These are phyloP conservation scores for Calliphora vicina DNA, from an alignment of 1,140 invertebrate species.

Conservation along the genomic window DNA sequence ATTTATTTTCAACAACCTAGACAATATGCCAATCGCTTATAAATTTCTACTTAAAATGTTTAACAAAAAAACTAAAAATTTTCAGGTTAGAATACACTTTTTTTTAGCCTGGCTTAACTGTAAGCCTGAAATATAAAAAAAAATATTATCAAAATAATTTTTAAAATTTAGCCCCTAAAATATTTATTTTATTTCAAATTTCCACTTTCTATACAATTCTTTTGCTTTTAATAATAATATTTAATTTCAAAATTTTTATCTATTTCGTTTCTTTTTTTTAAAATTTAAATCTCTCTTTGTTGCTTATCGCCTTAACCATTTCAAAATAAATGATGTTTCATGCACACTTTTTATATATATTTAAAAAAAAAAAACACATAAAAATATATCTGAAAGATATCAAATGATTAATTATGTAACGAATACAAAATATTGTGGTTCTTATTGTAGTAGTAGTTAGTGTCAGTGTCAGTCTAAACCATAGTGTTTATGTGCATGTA, in stretches of 20 bases:
- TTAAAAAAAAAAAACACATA: not conserved
- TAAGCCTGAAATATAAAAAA: too few relatives aligned
- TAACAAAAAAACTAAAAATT: too few relatives aligned
- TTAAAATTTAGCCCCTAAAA: too few relatives aligned
- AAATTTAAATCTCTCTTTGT: not conserved
- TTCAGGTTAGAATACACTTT: too few relatives aligned
- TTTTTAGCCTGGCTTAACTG: too few relatives aligned
- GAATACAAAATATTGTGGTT: not conserved
- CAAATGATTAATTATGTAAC: constrained; percentile 17
- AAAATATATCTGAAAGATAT: not conserved
- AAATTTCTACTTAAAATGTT: too few relatives aligned
- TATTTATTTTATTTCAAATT: not conserved
- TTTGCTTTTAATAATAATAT: not conserved
- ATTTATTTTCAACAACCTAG: too few relatives aligned
- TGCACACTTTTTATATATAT: not conserved
- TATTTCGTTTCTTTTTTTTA: not conserved
- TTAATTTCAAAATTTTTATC: not conserved
- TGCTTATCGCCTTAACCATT: not conserved
- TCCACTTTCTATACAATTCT: not conserved
- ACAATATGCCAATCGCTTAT: too few relatives aligned
- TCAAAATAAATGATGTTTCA: constrained; percentile 7
- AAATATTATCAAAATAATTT: too few relatives aligned
- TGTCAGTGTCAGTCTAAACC: not conserved
- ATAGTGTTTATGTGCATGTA: not conserved
- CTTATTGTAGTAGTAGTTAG: not conserved